A percentile compares a stretch with the other conserved stretches of the same genome.
Conservation (phyloP, 1,140 invertebrate genomes). For the Drosophila kurseongensis region DNA sequence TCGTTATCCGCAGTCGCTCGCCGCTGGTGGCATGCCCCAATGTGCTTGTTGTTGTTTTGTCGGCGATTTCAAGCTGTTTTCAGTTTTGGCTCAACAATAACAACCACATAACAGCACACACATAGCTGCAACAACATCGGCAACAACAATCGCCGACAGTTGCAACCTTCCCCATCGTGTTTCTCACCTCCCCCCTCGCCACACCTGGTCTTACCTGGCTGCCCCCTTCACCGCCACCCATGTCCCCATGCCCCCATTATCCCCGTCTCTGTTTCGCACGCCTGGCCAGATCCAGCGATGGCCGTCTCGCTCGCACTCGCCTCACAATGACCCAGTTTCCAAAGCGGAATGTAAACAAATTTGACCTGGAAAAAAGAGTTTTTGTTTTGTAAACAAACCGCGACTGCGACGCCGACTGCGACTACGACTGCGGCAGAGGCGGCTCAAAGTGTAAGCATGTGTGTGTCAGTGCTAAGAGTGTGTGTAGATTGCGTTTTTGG, state of each 20-base stretch:
- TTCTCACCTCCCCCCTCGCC: slow-evolving; percentile 8
- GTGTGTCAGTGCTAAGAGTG: slow-evolving; percentile 3
- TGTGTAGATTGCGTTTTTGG: slow-evolving; percentile 66
- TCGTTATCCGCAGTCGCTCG: slow-evolving; percentile 26
- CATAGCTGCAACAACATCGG: slow-evolving; percentile 9
- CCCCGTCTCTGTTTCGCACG: slow-evolving; percentile 23
- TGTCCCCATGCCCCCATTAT: slow-evolving; percentile 13
- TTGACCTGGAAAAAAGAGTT: slow-evolving; percentile 79
- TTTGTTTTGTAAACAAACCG: slow-evolving; percentile 80
- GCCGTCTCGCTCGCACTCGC: slow-evolving; percentile 57
- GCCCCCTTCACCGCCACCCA: neutral
- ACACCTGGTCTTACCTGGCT: slow-evolving; percentile 23
- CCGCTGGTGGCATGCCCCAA: slow-evolving; percentile 70
- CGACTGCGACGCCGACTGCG: slow-evolving; percentile 24
- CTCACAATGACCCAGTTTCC: slow-evolving; percentile 79
- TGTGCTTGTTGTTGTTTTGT: slow-evolving; percentile 37
- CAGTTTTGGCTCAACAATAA: slow-evolving; percentile 46
- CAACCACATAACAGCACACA: slow-evolving; percentile 41
- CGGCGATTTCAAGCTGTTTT: slow-evolving; percentile 9
- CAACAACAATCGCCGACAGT: slow-evolving; percentile 23
- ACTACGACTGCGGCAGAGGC: slow-evolving; percentile 20
- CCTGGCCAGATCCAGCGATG: slow-evolving; percentile 14
- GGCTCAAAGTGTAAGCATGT: slow-evolving; percentile 48
- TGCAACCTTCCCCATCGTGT: slow-evolving; percentile 19
- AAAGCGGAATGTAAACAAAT: slow-evolving; percentile 83